These are phyloP conservation scores for Cyprinodon tularosa DNA, from an alignment of 2,113 vertebrate genomes.

Conservation along the genomic window DNA sequence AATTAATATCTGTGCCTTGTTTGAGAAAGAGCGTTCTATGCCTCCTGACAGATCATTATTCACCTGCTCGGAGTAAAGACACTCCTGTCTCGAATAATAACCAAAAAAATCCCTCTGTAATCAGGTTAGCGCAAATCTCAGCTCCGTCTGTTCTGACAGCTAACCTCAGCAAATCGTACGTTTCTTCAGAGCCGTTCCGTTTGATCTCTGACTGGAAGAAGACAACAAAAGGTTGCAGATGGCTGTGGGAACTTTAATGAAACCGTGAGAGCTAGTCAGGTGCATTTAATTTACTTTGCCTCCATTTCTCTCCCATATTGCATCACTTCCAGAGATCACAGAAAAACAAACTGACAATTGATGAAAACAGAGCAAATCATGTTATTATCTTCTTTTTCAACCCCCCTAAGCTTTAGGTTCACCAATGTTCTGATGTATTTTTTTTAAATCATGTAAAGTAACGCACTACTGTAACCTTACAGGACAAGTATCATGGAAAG, in stretches of 20 bases:
- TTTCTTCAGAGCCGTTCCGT: conserved; percentile 6
- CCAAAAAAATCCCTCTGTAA: conserved; percentile 35
- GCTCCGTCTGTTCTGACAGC: conserved; percentile 40
- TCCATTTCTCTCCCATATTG: conserved; percentile 32
- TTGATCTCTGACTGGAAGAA: conserved; percentile 37
- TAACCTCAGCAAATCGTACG: conserved; percentile 27
- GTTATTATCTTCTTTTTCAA: neutral
- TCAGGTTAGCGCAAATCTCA: conserved; percentile 52
- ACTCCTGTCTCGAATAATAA: conserved; percentile 50
- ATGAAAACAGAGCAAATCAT: neutral
- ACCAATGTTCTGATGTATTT: too few species aligned
- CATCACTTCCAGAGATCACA: conserved; percentile 29
- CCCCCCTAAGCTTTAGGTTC: neutral
- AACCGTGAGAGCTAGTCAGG: conserved; percentile 14
- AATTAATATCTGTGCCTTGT: conserved; percentile 33
- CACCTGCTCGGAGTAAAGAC: conserved; percentile 27
- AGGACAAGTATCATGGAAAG: neutral
- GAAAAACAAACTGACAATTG: conserved; percentile 7
- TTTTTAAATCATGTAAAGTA: too few species aligned
- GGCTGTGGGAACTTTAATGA: conserved; percentile 39
- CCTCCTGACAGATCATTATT: conserved; percentile 45
- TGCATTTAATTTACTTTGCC: conserved; percentile 18
- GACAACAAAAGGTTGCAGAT: conserved; percentile 36
- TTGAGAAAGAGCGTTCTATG: conserved; percentile 19
- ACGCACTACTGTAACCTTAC: too few species aligned